Conservation (phyloP, 2,888 invertebrate genomes). For the Epirrhoe alternata region DNA sequence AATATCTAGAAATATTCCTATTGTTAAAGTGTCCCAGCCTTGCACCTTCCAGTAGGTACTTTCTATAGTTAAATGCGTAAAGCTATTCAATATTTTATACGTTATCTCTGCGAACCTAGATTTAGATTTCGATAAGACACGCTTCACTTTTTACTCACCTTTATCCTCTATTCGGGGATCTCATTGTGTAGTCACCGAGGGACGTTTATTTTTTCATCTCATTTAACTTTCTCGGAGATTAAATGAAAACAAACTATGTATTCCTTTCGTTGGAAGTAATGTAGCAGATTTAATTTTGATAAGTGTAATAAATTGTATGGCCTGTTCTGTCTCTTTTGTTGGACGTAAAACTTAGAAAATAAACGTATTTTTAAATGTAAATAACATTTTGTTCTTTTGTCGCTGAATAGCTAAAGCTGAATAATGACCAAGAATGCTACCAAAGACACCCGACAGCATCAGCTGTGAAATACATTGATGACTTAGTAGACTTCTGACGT, state of each 20-base stretch:
- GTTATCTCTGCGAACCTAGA: constrained; percentile 38
- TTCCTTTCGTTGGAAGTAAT: constrained; percentile 28
- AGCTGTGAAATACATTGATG: too few relatives aligned
- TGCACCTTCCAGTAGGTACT: constrained; percentile 12
- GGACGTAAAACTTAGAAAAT: not conserved
- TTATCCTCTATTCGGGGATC: constrained; percentile 24
- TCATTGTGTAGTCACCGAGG: constrained; percentile 36
- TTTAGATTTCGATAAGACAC: constrained; percentile 42
- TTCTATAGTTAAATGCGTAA: constrained; percentile 10
- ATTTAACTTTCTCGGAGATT: constrained; percentile 40
- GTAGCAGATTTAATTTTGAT: constrained; percentile 25
- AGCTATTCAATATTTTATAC: constrained; percentile 32
- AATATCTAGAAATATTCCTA: too few relatives aligned
- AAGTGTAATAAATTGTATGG: constrained; percentile 21
- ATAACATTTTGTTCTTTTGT: too few relatives aligned
- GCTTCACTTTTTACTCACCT: constrained; percentile 39
- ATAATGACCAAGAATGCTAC: too few relatives aligned
- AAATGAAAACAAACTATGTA: constrained; percentile 36
- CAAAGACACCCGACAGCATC: too few relatives aligned
- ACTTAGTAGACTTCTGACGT: too few relatives aligned
- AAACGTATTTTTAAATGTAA: not conserved
- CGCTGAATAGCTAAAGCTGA: too few relatives aligned
- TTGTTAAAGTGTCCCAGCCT: not conserved
- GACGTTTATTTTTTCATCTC: constrained; percentile 33
- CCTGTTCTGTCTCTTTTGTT: constrained; percentile 14